Base-by-base conservation (phyloP, 92 coral and sea anemone genomes). In the Paragorgia papillata region DNA sequence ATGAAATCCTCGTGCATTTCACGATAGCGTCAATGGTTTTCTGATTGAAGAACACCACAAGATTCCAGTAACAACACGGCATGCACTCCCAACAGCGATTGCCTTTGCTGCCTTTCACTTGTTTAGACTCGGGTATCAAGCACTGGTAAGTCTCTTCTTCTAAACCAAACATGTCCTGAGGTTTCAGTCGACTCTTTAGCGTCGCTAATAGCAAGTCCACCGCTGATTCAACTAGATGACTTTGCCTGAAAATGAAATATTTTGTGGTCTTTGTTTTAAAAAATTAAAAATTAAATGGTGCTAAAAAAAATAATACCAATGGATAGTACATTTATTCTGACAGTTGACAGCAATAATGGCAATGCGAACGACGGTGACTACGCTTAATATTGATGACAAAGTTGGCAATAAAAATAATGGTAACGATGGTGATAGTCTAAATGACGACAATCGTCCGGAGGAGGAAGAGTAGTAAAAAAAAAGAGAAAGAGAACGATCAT, bases 81-180 rank as follows among this genome's bases (percentile, higher is more conserved):
- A 91, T 91, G 39, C 98, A 94, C 74, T 94, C 98, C 98, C 97
- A 94, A 50, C 98, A 94, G n/a, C 98, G 73, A 76, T 86, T 91
- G 1, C 98, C 96, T 46, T 88, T 91, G 75, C 90, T 94, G 76
- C 92, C 92, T 75, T 94, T 94, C 66, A 92, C 97, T 69, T 84
- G 98, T 65, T 94, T 94, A 19, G 91, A 87, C 70, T 94, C 98
- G 1, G 98, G 97, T 67, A 88, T 76, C 69, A 90, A 76, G 48
- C 98, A 94, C 3, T 92, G 95, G 74, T 91, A 94, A 68, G 78
- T 85, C 10, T 74, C 87, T 44, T 94, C 88, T 27, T 79, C 85
- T 9, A 91, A 85, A 34, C 97, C 92, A 21, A 57, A 44, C 40
- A 82, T 76, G 56, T 91, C 98, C 21, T 60, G 59, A 5, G 90